phyloP scores from a whole-genome alignment of 2,888 invertebrate species.

The Idaea aversata region DNA sequence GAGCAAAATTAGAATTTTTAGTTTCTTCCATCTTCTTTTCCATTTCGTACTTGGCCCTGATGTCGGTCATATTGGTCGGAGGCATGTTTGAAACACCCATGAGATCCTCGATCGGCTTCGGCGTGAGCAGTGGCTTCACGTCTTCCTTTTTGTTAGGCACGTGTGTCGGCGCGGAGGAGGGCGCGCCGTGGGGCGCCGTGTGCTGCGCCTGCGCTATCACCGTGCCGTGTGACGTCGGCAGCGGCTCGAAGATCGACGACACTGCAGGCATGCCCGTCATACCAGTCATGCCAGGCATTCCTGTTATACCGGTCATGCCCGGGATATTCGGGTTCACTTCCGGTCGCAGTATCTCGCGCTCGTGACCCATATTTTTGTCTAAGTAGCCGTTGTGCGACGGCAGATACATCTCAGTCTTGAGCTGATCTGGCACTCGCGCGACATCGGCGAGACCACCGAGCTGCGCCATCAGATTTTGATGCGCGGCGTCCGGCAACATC shows the following conservation, averaged over 20 bases:
- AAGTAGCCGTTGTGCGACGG: slow-evolving; percentile 69
- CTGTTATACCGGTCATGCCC: slow-evolving; percentile 63
- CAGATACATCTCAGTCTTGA: slow-evolving; percentile 63
- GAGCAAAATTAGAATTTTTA: slow-evolving; percentile 82
- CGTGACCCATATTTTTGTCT: slow-evolving; percentile 59
- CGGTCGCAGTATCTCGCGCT: slow-evolving; percentile 54
- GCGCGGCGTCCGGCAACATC: slow-evolving; percentile 58
- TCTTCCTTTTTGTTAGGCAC: slow-evolving; percentile 77
- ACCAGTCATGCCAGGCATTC: slow-evolving; percentile 55
- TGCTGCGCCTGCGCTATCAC: slow-evolving; percentile 60
- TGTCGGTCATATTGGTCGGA: slow-evolving; percentile 63
- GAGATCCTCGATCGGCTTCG: slow-evolving; percentile 84
- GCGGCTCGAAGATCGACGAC: slow-evolving; percentile 84
- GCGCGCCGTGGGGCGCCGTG: slow-evolving; percentile 40
- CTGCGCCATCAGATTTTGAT: slow-evolving; percentile 71
- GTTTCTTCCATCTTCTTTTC: slow-evolving; percentile 82
- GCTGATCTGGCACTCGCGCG: slow-evolving; percentile 61
- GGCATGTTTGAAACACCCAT: slow-evolving; percentile 75
- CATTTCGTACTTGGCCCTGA: slow-evolving; percentile 67
- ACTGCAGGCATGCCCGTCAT: slow-evolving; percentile 74
- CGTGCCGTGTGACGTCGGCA: slow-evolving; percentile 68
- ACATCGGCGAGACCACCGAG: slow-evolving; percentile 65
- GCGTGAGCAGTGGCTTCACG: slow-evolving; percentile 81
- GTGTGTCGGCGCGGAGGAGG: slow-evolving; percentile 41
- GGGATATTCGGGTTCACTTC: slow-evolving; percentile 53